Conservation (phyloP, 1,140 invertebrate genomes). For the Zaprionus africanus region DNA sequence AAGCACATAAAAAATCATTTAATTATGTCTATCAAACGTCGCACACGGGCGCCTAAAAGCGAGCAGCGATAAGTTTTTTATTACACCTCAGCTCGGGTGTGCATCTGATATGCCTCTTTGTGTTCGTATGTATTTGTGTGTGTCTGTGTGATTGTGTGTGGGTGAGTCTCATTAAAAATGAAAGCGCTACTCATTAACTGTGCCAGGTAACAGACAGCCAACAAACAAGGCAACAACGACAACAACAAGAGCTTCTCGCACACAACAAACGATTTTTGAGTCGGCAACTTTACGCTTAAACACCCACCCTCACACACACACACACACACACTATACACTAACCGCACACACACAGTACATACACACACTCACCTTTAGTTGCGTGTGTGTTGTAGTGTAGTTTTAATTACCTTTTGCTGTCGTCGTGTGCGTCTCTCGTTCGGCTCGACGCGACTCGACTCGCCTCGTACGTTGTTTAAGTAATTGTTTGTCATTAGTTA, state of each 20-base stretch:
- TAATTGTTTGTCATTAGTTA: slow-evolving; percentile 83
- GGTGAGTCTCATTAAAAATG: slow-evolving; percentile 72
- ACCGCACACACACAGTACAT: slow-evolving; percentile 2
- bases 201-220: slow-evolving; percentile 53
- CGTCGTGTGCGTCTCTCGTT: slow-evolving; percentile 53
- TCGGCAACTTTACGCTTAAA: slow-evolving; percentile 73
- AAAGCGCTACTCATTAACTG: slow-evolving; percentile 70
- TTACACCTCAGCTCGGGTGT: slow-evolving; percentile 56
- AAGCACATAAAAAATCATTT: slow-evolving; percentile 79
- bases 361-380: slow-evolving; percentile 8
- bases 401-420: slow-evolving; percentile 77
- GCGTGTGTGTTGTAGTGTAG: slow-evolving; percentile 48
- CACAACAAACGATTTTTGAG: slow-evolving; percentile 63
- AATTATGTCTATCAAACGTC: slow-evolving; percentile 75
- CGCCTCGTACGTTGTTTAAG: slow-evolving; percentile 69
- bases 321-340: neutral
- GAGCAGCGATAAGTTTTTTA: slow-evolving; percentile 71
- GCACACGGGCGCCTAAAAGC: slow-evolving; percentile 60
- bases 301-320: slow-evolving; percentile 39
- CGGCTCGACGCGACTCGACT: slow-evolving; percentile 39
- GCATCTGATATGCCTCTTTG: slow-evolving; percentile 22
- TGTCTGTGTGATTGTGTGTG: slow-evolving; percentile 35
- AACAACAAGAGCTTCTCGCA: slow-evolving; percentile 16
- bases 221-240: slow-evolving; percentile 34
- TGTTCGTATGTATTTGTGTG: slow-evolving; percentile 15